Evolutionary conservation across 2,113 vertebrate species (phyloP), one percentile per base, ranked within the genome.

Genomic region (Neodontobutis hainanensis): DNA sequence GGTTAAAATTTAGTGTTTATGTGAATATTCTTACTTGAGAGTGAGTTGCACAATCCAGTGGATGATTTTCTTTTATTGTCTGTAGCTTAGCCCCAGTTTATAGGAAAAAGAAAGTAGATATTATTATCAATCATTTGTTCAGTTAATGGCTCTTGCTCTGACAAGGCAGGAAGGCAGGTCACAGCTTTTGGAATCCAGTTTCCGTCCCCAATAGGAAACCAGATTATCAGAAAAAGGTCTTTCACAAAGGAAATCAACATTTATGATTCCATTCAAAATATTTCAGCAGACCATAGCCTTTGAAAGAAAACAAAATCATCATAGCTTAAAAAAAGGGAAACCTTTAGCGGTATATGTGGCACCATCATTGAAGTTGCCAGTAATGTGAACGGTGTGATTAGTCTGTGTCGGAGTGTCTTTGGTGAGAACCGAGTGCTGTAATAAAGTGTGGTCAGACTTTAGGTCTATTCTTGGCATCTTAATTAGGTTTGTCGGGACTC

Each of bases 401-500:
- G n/a, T 61, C 58, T 59, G 44, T 52, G n/a, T 65, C 66, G 71
- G 60, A 47, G 42, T 59, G 59, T 68, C 40, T 81, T 64, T 57
- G 65, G 71, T 74, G 57, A 68, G 61, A 64, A 73, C 42, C 75
- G 53, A 49, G 73, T 1, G 36, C 74, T 73, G 67, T 82, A 84
- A 81, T 85, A 82, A 87, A 62, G n/a, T 56, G 83, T 11, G 81
- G 85, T 86, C 84, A 87, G 75, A 82, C 75, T 45, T 11, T 43
- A 43, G 73, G 52, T 73, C 85, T 88, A 78, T 89, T 87, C 75
- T 73, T 60, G 72, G 78, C 47, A 4, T 71, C 47, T 84, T 91
- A 84, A 88, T 4, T 15, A 86, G 80, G 38, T 85, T 88, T 78
- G 63, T n/a, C 60, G 62, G 81, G 85, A 88, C 80, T 86, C 78